phyloP scores from a whole-genome alignment of 2,888 invertebrate species.

The Lysandra coridon region DNA sequence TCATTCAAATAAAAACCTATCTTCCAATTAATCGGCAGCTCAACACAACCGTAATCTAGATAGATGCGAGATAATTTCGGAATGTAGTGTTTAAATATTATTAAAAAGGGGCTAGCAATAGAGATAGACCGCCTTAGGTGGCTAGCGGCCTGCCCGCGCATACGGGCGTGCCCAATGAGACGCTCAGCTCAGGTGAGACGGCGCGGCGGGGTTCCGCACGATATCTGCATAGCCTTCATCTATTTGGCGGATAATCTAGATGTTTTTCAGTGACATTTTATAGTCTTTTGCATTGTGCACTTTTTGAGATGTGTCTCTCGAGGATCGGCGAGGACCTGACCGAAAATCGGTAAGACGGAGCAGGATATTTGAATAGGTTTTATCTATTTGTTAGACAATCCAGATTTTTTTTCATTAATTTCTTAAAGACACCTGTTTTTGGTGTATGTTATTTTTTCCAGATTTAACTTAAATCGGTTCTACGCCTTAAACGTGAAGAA shows the following conservation, averaged over 20 bases:
- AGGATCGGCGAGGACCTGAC: too few relatives aligned
- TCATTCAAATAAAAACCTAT: not conserved
- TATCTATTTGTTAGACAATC: too few relatives aligned
- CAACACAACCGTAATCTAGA: constrained; percentile 22
- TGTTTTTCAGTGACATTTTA: not conserved
- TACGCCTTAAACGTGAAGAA: too few relatives aligned
- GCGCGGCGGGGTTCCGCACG: constrained; percentile 31
- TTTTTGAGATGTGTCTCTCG: not conserved
- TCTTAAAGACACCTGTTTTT: too few relatives aligned
- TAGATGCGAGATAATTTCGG: constrained; percentile 20
- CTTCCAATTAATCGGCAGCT: not conserved
- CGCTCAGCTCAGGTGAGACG: constrained; percentile 39
- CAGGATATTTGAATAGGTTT: too few relatives aligned
- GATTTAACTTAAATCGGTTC: too few relatives aligned
- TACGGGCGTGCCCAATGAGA: constrained; percentile 42
- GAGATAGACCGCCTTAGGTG: constrained; percentile 30
- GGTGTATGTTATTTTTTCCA: too few relatives aligned
- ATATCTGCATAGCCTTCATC: not conserved
- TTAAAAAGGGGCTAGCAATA: constrained; percentile 31
- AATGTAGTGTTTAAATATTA: constrained; percentile 31
- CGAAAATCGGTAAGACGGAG: too few relatives aligned
- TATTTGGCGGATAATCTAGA: not conserved
- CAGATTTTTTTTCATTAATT: too few relatives aligned
- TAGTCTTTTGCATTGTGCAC: not conserved
- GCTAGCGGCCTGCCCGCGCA: constrained; percentile 37